Percentiles rank a stretch among this genome's conserved stretches.
These are phyloP conservation scores for Orthonevra nobilis DNA, from an alignment of 2,888 invertebrate genomes.

Conservation along the genomic window DNA sequence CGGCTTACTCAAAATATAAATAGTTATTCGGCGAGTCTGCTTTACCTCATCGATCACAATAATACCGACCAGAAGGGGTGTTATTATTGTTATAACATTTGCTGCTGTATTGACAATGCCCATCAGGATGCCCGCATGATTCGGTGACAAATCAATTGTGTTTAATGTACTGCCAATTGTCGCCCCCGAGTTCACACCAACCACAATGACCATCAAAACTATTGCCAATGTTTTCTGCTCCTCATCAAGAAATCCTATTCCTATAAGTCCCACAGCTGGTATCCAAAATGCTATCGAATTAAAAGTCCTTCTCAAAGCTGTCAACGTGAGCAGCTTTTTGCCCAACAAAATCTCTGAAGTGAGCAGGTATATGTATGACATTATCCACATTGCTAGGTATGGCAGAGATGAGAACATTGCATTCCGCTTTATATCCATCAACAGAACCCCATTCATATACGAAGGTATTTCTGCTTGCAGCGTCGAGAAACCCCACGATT, in stretches of 20 bases:
- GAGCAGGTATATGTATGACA: conserved; percentile 81
- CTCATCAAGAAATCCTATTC: conserved; percentile 80
- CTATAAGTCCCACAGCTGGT: conserved; percentile 82
- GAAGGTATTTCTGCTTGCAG: conserved; percentile 86
- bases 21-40: no score
- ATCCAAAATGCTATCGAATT: conserved; percentile 79
- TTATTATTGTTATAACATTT: conserved; percentile 83
- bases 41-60: conserved; percentile 83
- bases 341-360: conserved; percentile 79
- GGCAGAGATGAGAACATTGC: conserved; percentile 81
- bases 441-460: conserved; percentile 84
- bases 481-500: conserved; percentile 87
- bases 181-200: conserved; percentile 82
- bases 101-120: conserved; percentile 85
- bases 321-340: conserved; percentile 77
- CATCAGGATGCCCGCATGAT: conserved; percentile 86
- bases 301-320: conserved; percentile 74
- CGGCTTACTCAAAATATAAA: neutral
- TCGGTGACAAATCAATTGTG: conserved; percentile 86
- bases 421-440: conserved; percentile 83
- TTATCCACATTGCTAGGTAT: conserved; percentile 81
- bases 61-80: conserved; percentile 83
- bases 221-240: conserved; percentile 77
- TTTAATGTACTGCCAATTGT: conserved; percentile 84
- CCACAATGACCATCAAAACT: conserved; percentile 82